A percentile compares a stretch with the other conserved stretches of the same genome.
These are phyloP conservation scores for Brachyptera risi DNA, from an alignment of 2,888 invertebrate genomes.

Conservation along the genomic window DNA sequence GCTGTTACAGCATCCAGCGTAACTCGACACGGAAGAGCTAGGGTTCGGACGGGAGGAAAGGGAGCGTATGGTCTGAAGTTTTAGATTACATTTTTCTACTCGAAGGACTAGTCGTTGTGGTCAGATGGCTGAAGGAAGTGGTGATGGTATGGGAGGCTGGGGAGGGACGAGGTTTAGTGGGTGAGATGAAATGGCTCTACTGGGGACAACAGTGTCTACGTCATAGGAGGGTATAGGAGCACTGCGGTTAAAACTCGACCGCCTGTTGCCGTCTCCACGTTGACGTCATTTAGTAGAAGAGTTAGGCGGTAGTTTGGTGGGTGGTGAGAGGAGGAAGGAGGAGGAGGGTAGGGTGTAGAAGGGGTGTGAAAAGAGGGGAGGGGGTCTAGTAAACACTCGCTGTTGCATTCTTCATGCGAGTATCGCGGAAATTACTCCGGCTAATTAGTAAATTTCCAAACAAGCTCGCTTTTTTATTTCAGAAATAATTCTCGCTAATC, in stretches of 20 bases:
- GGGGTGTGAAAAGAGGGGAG: background rate
- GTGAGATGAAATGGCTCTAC: background rate
- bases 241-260: constrained; percentile 3
- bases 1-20: too few relatives aligned
- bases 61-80: background rate
- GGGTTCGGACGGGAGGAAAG: background rate
- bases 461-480: background rate
- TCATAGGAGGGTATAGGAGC: background rate
- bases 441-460: constrained; percentile 2
- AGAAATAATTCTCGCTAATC: constrained; percentile 17
- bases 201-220: background rate
- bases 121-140: constrained; percentile 17
- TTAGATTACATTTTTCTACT: constrained; percentile 27
- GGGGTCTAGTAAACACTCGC: background rate
- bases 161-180: background rate
- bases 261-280: constrained; percentile 8
- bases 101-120: constrained; percentile 18
- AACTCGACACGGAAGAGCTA: too few relatives aligned
- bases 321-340: background rate
- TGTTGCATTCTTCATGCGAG: background rate
- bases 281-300: background rate
- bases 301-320: background rate
- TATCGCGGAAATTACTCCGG: background rate
- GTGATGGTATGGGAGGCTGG: background rate
- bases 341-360: background rate